A percentile compares a stretch with the other conserved stretches of the same genome.
Conservation (phyloP, 2,888 invertebrate genomes). For the Synanthedon tipuliformis region DNA sequence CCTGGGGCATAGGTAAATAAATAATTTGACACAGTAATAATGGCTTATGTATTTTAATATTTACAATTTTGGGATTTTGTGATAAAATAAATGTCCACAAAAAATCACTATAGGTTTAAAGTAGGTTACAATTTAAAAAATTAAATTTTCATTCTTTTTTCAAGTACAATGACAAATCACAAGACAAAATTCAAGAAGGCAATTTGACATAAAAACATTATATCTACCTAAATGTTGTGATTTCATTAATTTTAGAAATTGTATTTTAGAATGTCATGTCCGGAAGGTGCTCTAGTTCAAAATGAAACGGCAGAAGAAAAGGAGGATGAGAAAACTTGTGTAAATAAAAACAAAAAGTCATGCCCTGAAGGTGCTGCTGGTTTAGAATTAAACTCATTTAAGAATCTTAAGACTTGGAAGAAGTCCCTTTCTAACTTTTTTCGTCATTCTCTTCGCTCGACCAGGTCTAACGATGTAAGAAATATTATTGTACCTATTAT, state of each 20-base stretch:
- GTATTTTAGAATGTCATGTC: slow-evolving; percentile 40
- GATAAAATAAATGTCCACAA: too few species aligned
- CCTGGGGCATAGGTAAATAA: too few species aligned
- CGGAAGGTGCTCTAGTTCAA: slow-evolving; percentile 41
- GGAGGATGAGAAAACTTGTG: slow-evolving; percentile 29
- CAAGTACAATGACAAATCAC: slow-evolving; percentile 9
- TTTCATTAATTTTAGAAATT: slow-evolving; percentile 7
- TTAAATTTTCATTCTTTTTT: slow-evolving; percentile 14
- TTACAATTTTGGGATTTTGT: too few species aligned
- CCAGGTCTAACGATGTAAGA: slow-evolving; percentile 59
- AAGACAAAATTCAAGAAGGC: neutral
- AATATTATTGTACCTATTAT: too few species aligned
- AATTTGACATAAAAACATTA: slow-evolving; percentile 27
- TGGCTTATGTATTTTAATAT: too few species aligned
- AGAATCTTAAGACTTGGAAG: slow-evolving; percentile 55
- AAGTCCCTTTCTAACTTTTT: slow-evolving; percentile 59
- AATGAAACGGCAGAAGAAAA: slow-evolving; percentile 21
- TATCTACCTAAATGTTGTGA: slow-evolving; percentile 9
- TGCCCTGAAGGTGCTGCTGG: slow-evolving; percentile 34
- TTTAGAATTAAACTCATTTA: slow-evolving; percentile 44
- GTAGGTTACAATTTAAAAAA: slow-evolving; percentile 4
- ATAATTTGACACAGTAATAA: too few species aligned
- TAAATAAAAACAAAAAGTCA: slow-evolving; percentile 32
- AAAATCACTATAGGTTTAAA: neutral
- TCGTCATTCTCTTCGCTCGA: slow-evolving; percentile 50